Evolutionary conservation across 2,797 vertebrate genomes (phyloP).

Genomic region (Micromesistius poutassou): DNA sequence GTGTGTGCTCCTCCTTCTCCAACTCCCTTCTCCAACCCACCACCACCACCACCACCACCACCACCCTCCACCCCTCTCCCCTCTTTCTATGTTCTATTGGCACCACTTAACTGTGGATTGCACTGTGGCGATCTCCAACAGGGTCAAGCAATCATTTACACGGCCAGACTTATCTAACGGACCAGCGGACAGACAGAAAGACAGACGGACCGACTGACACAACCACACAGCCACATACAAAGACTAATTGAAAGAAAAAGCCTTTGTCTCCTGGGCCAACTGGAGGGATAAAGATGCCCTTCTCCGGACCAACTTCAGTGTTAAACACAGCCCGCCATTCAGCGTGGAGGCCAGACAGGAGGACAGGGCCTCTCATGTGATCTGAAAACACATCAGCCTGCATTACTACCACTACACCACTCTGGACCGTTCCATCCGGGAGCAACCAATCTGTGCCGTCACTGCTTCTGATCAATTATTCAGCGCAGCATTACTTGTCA

Average conservation of each 20-base stretch:
- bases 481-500: slow-evolving; percentile 24
- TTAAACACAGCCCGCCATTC: slow-evolving; percentile 39
- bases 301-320: slow-evolving; percentile 42
- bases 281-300: slow-evolving; percentile 29
- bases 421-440: not conserved
- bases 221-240: not conserved
- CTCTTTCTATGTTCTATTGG: slow-evolving; percentile 17
- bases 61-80: not conserved
- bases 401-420: not conserved
- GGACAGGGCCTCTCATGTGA: not conserved
- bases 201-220: not conserved
- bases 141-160: slow-evolving; percentile 30
- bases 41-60: no score
- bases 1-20: not conserved
- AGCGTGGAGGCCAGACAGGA: not conserved
- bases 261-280: slow-evolving; percentile 25
- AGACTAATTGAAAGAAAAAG: not conserved
- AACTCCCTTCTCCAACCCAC: not conserved
- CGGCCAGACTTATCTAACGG: slow-evolving; percentile 1
- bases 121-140: slow-evolving; percentile 18
- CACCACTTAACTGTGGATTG: slow-evolving; percentile 11
- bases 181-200: not conserved
- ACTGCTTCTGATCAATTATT: slow-evolving; percentile 35
- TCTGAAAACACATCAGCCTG: not conserved
- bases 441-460: not conserved